phyloP scores from a whole-genome alignment of 2,888 invertebrate genomes.

The Sarcophaga carnaria region DNA sequence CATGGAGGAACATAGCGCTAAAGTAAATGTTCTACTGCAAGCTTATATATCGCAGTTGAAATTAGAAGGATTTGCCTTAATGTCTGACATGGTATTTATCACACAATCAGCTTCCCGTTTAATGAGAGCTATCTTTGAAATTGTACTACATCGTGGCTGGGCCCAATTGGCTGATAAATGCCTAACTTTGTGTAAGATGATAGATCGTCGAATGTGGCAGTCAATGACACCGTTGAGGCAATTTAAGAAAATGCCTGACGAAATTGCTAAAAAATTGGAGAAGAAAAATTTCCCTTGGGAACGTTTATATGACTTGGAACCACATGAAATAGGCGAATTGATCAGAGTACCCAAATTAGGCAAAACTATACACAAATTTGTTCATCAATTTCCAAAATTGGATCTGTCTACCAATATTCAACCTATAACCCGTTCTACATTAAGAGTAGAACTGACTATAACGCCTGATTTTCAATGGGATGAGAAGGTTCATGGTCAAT shows the following conservation, averaged over 20 bases:
- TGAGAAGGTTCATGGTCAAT: slow-evolving; percentile 92
- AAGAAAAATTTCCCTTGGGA: slow-evolving; percentile 98
- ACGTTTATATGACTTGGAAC: slow-evolving; percentile 96
- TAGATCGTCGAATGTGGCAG: slow-evolving; percentile 99
- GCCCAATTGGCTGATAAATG: slow-evolving; percentile 98
- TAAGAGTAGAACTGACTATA: slow-evolving; percentile 97
- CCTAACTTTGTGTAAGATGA: slow-evolving; percentile 98
- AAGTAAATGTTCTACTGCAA: slow-evolving; percentile 96
- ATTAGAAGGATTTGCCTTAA: slow-evolving; percentile 98
- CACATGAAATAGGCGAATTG: slow-evolving; percentile 97
- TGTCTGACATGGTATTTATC: slow-evolving; percentile 99
- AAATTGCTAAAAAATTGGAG: slow-evolving; percentile 97
- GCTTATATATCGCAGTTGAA: slow-evolving; percentile 99
- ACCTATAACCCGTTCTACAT: slow-evolving; percentile 96
- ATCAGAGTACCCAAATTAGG: slow-evolving; percentile 83
- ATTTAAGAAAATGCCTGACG: slow-evolving; percentile 98
- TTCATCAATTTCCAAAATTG: slow-evolving; percentile 97
- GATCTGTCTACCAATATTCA: slow-evolving; percentile 98
- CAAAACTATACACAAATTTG: slow-evolving; percentile 93
- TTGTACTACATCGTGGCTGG: slow-evolving; percentile 96
- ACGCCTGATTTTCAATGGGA: slow-evolving; percentile 99
- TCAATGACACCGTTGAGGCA: slow-evolving; percentile 99
- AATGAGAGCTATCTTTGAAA: slow-evolving; percentile 98
- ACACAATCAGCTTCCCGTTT: slow-evolving; percentile 98
- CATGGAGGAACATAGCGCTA: slow-evolving; percentile 97